Conservation (phyloP, 2,888 invertebrate species). For the Drosophila fulvimacula region DNA sequence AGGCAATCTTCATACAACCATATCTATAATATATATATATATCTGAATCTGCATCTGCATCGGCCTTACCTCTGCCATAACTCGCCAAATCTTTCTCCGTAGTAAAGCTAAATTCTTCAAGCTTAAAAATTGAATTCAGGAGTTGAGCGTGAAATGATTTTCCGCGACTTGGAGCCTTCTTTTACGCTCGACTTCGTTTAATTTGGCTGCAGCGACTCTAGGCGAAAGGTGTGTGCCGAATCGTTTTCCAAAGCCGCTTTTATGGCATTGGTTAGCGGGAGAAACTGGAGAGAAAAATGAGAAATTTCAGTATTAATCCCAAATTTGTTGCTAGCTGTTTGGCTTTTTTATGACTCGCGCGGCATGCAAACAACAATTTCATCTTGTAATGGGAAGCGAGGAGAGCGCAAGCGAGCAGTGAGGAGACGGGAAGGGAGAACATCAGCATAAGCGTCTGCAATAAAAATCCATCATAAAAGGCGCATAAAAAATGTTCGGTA, state of each 20-base stretch:
- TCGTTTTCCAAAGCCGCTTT: constrained; percentile 41
- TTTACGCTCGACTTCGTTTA: constrained; percentile 49
- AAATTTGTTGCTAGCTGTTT: constrained; percentile 73
- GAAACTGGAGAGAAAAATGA: neutral
- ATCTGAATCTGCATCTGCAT: neutral
- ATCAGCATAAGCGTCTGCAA: constrained; percentile 65
- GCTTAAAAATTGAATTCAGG: constrained; percentile 2
- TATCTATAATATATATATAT: too few relatives aligned
- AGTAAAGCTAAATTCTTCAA: neutral
- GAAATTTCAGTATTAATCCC: constrained; percentile 57
- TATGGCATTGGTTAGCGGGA: constrained; percentile 14
- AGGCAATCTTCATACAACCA: neutral
- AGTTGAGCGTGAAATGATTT: constrained; percentile 26
- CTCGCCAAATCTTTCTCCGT: neutral
- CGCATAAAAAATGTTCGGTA: constrained; percentile 63
- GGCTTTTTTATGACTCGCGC: constrained; percentile 59
- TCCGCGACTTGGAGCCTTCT: constrained; percentile 3
- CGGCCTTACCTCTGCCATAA: neutral
- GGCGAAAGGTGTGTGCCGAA: constrained; percentile 51
- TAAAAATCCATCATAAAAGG: constrained; percentile 75
- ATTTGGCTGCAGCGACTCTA: constrained; percentile 31
- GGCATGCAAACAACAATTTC: constrained; percentile 73
- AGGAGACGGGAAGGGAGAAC: constrained; percentile 5
- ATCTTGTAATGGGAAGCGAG: constrained; percentile 40
- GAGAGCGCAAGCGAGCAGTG: neutral